A percentile compares a stretch with the other conserved stretches of the same genome.
Conservation (phyloP, 2,888 invertebrate genomes). For the Petrophora chlorosata region DNA sequence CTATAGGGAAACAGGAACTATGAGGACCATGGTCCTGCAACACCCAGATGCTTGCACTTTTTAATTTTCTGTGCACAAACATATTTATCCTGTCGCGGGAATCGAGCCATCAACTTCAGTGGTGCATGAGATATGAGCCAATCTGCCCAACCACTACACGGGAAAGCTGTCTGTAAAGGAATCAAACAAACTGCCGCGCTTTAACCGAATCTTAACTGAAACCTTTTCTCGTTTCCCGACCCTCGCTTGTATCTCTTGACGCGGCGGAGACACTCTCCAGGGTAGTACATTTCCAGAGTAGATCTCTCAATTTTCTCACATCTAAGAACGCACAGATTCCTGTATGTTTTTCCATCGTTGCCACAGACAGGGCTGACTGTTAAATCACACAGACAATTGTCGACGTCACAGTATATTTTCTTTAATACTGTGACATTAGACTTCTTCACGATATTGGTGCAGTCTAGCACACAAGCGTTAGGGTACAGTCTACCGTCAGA, state of each 20-base stretch:
- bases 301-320: constrained; percentile 16
- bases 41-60: too few species aligned
- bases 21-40: too few species aligned
- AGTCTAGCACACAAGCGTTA: constrained; percentile 23
- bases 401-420: not conserved
- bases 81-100: too few species aligned
- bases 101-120: too few species aligned
- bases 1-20: too few species aligned
- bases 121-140: too few species aligned
- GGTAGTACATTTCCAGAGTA: constrained; percentile 6
- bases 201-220: too few species aligned
- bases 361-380: constrained; percentile 17
- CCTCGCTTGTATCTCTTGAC: not conserved
- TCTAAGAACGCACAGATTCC: constrained; percentile 17
- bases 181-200: too few species aligned
- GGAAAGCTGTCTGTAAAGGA: too few species aligned
- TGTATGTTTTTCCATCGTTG: constrained; percentile 24
- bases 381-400: not conserved
- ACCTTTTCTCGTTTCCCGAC: not conserved
- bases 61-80: too few species aligned
- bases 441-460: constrained; percentile 6
- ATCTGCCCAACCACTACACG: too few species aligned
- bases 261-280: constrained; percentile 11
- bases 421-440: constrained; percentile 9
- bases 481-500: constrained; percentile 20